Evolutionary conservation across 2,888 invertebrate genomes (phyloP).

Genomic region (Tipula vernalis): DNA sequence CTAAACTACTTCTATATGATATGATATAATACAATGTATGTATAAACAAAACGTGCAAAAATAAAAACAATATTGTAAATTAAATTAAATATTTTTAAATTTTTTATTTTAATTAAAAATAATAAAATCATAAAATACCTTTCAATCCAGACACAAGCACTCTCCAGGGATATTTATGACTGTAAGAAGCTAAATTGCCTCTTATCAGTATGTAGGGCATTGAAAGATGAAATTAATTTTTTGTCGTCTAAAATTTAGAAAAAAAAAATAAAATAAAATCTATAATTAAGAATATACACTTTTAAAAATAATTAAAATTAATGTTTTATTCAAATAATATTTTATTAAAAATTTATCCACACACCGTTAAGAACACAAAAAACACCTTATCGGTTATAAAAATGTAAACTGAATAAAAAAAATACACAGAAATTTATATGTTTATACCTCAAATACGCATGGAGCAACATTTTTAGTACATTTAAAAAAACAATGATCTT

Average conservation of each 20-base stretch:
- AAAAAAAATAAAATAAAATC: background rate
- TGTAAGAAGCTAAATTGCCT: constrained; percentile 77
- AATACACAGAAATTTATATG: background rate
- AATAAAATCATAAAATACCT: constrained; percentile 40
- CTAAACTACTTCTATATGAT: background rate
- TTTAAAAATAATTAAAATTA: background rate
- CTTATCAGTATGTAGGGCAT: constrained; percentile 88
- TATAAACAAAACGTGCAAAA: background rate
- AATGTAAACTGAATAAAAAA: background rate
- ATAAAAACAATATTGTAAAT: constrained; percentile 11
- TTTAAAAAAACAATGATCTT: background rate
- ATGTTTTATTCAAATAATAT: no score
- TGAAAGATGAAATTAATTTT: constrained; percentile 21
- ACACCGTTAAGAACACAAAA: background rate
- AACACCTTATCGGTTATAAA: background rate
- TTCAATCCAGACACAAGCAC: constrained; percentile 77
- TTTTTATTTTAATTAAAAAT: background rate
- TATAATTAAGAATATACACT: background rate
- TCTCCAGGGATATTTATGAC: constrained; percentile 77
- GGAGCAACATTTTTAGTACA: background rate
- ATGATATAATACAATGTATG: background rate
- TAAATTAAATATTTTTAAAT: background rate
- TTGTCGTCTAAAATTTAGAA: background rate
- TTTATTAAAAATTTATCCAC: background rate
- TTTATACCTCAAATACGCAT: background rate